Evolutionary conservation across 2,888 invertebrate genomes (phyloP).

Genomic region (Stratiomys singularior): DNA sequence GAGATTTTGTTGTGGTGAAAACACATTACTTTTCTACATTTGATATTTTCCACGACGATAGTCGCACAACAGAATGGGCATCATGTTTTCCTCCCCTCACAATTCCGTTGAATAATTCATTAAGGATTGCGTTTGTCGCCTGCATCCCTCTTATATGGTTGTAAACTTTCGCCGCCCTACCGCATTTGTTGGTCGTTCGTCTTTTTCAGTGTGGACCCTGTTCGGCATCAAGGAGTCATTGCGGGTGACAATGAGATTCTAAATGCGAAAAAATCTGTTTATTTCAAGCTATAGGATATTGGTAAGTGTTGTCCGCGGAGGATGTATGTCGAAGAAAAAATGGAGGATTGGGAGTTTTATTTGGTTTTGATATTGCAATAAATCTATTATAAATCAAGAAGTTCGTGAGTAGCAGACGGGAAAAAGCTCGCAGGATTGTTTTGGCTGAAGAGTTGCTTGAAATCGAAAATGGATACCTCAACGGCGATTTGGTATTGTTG

Average conservation of each 20-base stretch:
- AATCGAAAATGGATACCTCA: too few relatives aligned
- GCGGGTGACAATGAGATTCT: conserved; percentile 43
- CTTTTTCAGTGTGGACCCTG: neutral
- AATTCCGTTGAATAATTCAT: conserved; percentile 44
- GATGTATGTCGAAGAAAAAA: too few relatives aligned
- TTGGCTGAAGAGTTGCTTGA: neutral
- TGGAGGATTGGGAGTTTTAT: too few relatives aligned
- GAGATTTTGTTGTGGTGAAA: neutral
- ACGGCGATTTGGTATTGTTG: too few relatives aligned
- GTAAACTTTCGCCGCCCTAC: neutral
- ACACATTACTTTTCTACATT: conserved; percentile 23
- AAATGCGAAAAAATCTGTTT: conserved; percentile 46
- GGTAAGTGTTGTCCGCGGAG: too few relatives aligned
- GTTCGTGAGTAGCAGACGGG: neutral
- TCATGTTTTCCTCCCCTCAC: conserved; percentile 15
- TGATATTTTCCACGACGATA: conserved; percentile 20
- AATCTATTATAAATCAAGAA: neutral
- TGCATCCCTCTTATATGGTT: neutral
- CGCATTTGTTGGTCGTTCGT: neutral
- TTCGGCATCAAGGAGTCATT: conserved; percentile 13
- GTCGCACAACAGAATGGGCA: neutral
- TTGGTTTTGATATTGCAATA: conserved; percentile 12
- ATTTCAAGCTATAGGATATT: conserved; percentile 31
- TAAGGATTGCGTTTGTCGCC: conserved; percentile 26
- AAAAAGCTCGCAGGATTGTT: neutral